These are phyloP conservation scores for Agrochola lychnidis DNA, from an alignment of 2,888 invertebrate genomes.

Conservation along the genomic window DNA sequence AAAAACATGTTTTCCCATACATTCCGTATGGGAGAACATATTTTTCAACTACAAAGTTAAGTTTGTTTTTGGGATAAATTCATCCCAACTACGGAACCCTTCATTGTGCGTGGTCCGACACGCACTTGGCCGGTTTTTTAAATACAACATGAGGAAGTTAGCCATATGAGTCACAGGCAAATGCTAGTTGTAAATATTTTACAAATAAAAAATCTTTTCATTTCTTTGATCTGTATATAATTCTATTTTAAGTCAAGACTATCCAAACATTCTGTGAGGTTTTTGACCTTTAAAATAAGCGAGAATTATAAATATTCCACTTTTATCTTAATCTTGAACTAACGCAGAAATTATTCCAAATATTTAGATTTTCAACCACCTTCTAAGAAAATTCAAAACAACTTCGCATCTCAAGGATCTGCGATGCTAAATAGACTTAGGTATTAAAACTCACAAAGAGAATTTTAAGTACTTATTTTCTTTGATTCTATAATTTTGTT, in stretches of 20 bases:
- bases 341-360: slow-evolving; percentile 36
- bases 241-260: neutral
- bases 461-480: slow-evolving; percentile 15
- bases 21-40: no score
- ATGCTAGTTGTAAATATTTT: neutral
- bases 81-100: no score
- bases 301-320: slow-evolving; percentile 24
- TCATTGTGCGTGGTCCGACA: no score
- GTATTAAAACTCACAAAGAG: slow-evolving; percentile 17
- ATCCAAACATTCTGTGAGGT: neutral
- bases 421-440: slow-evolving; percentile 14
- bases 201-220: neutral
- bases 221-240: neutral
- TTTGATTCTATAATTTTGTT: neutral
- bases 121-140: no score
- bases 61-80: no score
- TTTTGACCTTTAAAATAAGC: slow-evolving; percentile 1
- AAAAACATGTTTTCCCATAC: no score
- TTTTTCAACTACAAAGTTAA: no score
- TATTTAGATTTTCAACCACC: slow-evolving; percentile 28
- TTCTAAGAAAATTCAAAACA: slow-evolving; percentile 34
- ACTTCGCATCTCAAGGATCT: slow-evolving; percentile 10
- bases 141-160: neutral
- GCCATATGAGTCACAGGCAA: neutral
- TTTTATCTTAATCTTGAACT: neutral